These are phyloP conservation scores for Chionoecetes opilio DNA, from an alignment of 1,140 invertebrate species.

Conservation along the genomic window DNA sequence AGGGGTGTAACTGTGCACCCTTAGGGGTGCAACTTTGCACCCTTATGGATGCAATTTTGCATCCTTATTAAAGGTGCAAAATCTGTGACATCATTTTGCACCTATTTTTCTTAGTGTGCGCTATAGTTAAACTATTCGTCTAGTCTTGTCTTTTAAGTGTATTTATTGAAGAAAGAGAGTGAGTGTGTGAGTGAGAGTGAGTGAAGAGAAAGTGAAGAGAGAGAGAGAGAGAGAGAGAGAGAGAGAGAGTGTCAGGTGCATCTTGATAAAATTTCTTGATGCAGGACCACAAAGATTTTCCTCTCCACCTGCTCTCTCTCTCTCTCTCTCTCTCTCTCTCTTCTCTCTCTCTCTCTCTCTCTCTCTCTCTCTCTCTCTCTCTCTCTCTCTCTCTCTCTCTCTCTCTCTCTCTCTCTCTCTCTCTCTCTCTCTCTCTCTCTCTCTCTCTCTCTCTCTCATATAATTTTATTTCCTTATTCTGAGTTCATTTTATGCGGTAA, in stretches of 20 bases:
- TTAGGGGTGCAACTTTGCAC: too few relatives aligned
- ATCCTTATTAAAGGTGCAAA: too few relatives aligned
- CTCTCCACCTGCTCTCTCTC: neutral
- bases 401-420: neutral
- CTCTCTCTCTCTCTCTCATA: neutral
- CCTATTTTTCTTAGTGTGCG: too few relatives aligned
- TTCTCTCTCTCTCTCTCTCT: too few relatives aligned
- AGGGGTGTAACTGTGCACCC: too few relatives aligned
- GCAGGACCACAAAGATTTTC: neutral
- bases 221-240: conserved; percentile 15
- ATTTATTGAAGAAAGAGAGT: too few relatives aligned
- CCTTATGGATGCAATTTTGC: too few relatives aligned
- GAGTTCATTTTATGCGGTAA: neutral
- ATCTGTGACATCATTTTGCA: too few relatives aligned
- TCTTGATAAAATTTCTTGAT: neutral
- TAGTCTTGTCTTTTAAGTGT: too few relatives aligned
- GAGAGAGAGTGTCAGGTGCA: neutral
- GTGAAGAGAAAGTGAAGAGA: neutral
- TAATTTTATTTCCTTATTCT: neutral
- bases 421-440: conserved; percentile 24
- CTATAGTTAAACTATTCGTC: too few relatives aligned
- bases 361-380: too few relatives aligned
- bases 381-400: too few relatives aligned
- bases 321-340: neutral
- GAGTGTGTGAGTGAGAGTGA: neutral